phyloP scores from a whole-genome alignment of 2,797 vertebrate genomes.

The Anabacerthia variegaticeps region DNA sequence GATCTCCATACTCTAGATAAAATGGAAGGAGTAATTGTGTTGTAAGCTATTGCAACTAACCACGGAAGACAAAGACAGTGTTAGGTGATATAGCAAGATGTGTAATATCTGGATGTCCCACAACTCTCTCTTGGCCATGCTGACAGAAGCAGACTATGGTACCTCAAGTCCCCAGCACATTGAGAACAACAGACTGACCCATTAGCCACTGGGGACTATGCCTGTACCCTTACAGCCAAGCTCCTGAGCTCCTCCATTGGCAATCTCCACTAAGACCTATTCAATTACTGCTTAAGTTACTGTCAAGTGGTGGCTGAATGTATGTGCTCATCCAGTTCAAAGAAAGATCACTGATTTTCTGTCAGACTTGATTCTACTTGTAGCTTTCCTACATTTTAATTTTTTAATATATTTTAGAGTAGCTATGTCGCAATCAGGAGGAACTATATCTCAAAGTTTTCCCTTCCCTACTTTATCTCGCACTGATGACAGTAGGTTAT shows the following conservation, averaged over 20 bases:
- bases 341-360: neutral
- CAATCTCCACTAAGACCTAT: neutral
- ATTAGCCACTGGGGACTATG: neutral
- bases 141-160: neutral
- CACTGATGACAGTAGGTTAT: neutral
- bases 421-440: accelerated
- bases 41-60: neutral
- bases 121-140: neutral
- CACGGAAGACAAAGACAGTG: neutral
- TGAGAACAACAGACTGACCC: neutral
- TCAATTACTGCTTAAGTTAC: neutral
- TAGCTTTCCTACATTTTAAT: neutral
- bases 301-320: neutral
- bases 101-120: too few species aligned
- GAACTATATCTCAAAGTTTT: neutral
- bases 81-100: neutral
- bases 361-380: neutral
- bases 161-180: neutral
- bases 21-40: neutral
- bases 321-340: neutral
- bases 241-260: neutral
- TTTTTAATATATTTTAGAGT: neutral
- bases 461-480: neutral
- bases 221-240: neutral
- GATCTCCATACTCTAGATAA: neutral